Evolutionary conservation across 2,888 invertebrate genomes (phyloP).

Genomic region (Pachycephus smyrnensis): DNA sequence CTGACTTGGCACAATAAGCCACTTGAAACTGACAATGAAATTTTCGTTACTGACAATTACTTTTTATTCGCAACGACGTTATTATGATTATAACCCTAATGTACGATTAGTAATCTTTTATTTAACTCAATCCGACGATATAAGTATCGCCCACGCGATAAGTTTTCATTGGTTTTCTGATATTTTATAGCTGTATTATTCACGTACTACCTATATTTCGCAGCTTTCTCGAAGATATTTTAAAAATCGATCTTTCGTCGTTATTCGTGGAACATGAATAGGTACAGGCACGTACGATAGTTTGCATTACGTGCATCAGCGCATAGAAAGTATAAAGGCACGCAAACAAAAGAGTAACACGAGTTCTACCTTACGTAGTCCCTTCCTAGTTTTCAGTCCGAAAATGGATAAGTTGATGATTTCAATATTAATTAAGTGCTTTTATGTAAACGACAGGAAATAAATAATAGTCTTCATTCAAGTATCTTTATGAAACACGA

Average conservation of each 20-base stretch:
- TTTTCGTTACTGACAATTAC: too few species aligned
- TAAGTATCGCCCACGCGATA: not conserved
- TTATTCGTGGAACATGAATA: not conserved
- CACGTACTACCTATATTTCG: not conserved
- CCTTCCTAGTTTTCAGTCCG: not conserved
- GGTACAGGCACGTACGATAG: not conserved
- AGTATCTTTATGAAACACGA: not conserved
- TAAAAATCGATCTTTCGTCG: not conserved
- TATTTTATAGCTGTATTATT: not conserved
- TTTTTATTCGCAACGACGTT: too few species aligned
- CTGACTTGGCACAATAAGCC: too few species aligned
- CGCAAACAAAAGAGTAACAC: not conserved
- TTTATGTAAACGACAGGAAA: not conserved
- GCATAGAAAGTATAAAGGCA: not conserved
- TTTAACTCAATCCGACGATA: too few species aligned
- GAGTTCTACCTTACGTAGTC: not conserved
- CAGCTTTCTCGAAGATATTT: not conserved
- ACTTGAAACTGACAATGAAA: too few species aligned
- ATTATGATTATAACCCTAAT: too few species aligned
- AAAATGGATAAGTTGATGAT: not conserved
- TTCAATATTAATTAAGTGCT: not conserved
- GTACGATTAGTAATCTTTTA: too few species aligned
- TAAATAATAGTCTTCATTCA: not conserved
- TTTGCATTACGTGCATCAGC: not conserved
- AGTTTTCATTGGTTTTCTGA: not conserved